These are phyloP conservation scores for Bujurquina vittata DNA, from an alignment of 2,113 vertebrate species.

Conservation along the genomic window DNA sequence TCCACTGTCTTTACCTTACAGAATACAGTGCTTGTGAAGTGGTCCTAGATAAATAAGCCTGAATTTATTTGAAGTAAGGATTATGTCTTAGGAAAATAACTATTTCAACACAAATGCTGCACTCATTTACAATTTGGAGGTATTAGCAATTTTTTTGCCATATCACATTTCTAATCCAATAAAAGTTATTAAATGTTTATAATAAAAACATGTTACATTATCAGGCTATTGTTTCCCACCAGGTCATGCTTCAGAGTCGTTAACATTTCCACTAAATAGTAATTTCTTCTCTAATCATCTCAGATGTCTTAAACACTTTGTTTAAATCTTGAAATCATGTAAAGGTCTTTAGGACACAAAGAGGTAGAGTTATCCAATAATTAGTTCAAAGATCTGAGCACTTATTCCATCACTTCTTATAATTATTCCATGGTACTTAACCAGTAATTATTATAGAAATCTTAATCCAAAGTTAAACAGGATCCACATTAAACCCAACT, in stretches of 20 bases:
- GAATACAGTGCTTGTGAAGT: background rate
- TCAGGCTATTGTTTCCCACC: background rate
- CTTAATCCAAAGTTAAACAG: background rate
- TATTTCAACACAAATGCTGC: background rate
- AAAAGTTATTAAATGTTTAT: background rate
- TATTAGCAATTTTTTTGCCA: background rate
- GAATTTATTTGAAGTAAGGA: background rate
- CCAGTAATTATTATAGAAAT: background rate
- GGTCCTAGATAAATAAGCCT: background rate
- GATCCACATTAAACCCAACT: background rate
- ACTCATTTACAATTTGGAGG: background rate
- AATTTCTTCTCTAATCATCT: background rate
- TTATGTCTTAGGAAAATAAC: background rate
- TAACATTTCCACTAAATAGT: background rate
- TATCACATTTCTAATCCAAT: background rate
- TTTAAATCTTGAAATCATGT: background rate
- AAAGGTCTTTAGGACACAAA: background rate
- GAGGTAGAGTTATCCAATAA: background rate
- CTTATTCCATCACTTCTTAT: background rate
- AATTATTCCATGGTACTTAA: background rate
- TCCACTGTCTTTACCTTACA: background rate
- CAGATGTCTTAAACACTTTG: background rate
- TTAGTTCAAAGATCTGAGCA: background rate
- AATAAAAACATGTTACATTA: background rate
- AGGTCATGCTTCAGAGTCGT: background rate